These are phyloP conservation scores for Tenthredo livida DNA, from an alignment of 2,888 invertebrate species.

Conservation along the genomic window DNA sequence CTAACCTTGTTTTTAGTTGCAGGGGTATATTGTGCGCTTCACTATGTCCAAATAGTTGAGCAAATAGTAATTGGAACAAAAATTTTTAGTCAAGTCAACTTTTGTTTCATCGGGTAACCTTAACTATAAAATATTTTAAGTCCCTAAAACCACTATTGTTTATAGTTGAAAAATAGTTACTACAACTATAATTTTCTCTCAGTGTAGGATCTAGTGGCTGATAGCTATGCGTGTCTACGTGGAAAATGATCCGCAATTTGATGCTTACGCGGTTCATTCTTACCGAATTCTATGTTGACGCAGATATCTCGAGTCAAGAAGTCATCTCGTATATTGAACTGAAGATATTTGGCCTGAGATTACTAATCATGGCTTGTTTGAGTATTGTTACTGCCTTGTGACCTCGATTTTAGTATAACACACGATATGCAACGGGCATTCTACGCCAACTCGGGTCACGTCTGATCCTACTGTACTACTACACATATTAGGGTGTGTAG, in stretches of 20 bases:
- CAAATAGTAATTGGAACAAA: too few relatives aligned
- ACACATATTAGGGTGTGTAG: not conserved
- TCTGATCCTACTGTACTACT: not conserved
- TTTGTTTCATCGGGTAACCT: too few relatives aligned
- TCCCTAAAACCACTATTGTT: too few relatives aligned
- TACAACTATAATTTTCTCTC: too few relatives aligned
- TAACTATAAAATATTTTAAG: too few relatives aligned
- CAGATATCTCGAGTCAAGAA: not conserved
- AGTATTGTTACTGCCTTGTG: not conserved
- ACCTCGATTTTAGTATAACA: not conserved
- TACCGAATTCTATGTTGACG: conserved; percentile 22
- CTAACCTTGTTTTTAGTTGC: too few relatives aligned
- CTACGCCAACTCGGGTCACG: too few relatives aligned
- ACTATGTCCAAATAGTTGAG: too few relatives aligned
- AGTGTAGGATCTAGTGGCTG: not conserved
- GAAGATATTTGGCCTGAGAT: not conserved
- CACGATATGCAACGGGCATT: not conserved
- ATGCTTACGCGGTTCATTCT: not conserved
- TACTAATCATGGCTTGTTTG: not conserved
- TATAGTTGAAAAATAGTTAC: too few relatives aligned
- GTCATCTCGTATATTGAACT: not conserved
- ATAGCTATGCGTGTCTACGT: not conserved
- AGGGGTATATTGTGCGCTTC: too few relatives aligned
- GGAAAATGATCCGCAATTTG: not conserved
- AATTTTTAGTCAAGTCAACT: too few relatives aligned